phyloP scores from a whole-genome alignment of 2,797 vertebrate species.

The Falco columbarius region DNA sequence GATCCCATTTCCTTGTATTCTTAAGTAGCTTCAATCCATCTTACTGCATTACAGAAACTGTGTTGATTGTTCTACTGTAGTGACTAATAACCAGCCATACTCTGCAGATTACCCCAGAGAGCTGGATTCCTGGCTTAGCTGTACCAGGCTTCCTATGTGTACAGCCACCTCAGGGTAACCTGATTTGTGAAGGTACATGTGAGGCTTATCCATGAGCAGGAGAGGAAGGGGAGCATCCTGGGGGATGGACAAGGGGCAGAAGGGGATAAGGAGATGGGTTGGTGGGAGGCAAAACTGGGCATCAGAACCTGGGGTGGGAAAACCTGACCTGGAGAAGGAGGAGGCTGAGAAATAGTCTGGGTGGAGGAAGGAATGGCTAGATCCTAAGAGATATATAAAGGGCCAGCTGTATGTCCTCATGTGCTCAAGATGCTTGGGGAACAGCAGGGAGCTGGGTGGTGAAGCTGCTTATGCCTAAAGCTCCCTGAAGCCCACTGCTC shows the following conservation, averaged over 20 bases:
- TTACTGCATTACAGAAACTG: neutral
- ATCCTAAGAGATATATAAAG: neutral
- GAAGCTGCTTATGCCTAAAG: neutral
- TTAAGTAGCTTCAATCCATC: constrained; percentile 48
- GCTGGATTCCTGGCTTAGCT: neutral
- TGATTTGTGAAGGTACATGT: neutral
- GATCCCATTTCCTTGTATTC: constrained; percentile 33
- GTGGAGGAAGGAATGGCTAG: neutral
- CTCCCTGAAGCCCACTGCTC: neutral
- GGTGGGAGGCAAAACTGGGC: neutral
- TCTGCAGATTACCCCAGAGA: neutral
- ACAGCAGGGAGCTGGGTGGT: neutral
- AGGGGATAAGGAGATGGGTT: neutral
- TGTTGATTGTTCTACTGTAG: constrained; percentile 25
- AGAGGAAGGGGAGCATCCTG: neutral
- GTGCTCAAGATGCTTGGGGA: neutral
- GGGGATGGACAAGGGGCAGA: neutral
- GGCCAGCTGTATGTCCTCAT: neutral
- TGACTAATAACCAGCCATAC: neutral
- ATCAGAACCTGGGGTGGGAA: neutral
- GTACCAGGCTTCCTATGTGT: neutral
- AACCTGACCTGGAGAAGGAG: neutral
- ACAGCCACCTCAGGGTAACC: neutral
- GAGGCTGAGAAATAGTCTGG: neutral
- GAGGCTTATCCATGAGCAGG: neutral